Base-by-base conservation (phyloP, 2,888 invertebrate genomes). In the Tenthredo notha region DNA sequence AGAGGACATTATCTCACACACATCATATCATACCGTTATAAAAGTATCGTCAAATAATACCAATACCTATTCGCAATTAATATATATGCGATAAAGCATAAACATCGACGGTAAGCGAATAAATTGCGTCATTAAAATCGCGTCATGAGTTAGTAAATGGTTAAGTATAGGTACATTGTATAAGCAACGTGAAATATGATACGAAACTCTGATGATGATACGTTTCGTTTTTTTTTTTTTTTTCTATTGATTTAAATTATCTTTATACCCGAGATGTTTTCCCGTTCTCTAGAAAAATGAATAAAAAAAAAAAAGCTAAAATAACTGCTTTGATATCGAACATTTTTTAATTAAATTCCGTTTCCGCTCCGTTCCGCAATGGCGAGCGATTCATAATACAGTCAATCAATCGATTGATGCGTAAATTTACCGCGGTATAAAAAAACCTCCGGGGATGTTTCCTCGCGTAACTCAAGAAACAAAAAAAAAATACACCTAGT, bases 301-400 rank as follows among this genome's bases (percentile, higher is more conserved):
- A 43, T 10, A 10, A 40, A 40, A 40, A 40, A 10, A 40, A 43
- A 43, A 43, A 18, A n/a, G 7, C 37, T 25, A 21, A 43, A 74
- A 43, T 72, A n/a, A 43, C n/a, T 21, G 40, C 72, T 40, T 43
- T 74, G 72, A 74, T 74, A 74, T 74, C 21, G 72, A 74, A 40
- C 9, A 74, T 37, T 43, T 74, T 74, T 74, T 43, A 74, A 74
- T 74, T 74, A 74, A 74, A 74, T 21, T 74, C 43, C 7, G 29
- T 70, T 37, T 29, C 67, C 70, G 33, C 37, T 29, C 5, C n/a
- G 33, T 47, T 47, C 40, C 37, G 25, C 61, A 21, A 33, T 18
- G 70, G 33, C 70, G 18, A 40, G 4, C 40, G 18, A 72, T 72
- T 37, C 37, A 72, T 40, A 5, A 40, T 72, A 18, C 18, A 72